Evolutionary conservation across 1,140 invertebrate genomes (phyloP), one percentile per base, ranked within the genome.

Genomic region (Maniola jurtina): DNA sequence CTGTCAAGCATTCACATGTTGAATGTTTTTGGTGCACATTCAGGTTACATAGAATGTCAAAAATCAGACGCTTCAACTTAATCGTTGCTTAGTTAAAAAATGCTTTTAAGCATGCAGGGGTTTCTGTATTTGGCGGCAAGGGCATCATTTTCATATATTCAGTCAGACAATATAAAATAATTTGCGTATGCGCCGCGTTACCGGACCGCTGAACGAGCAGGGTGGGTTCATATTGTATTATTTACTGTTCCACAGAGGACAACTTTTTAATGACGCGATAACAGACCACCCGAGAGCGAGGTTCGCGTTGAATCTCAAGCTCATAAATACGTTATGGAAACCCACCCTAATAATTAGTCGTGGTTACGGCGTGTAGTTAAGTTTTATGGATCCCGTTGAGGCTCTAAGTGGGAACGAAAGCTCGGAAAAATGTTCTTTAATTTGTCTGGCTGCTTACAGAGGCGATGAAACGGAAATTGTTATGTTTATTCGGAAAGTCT

Each of bases 271-370:
- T 87, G 80, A 79, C 77, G 77, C 81, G 88, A 89, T 90, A 89
- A 88, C 86, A 84, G 85, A 88, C 80, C 88, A 85, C 81, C 81
- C 81, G 85, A 87, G 84, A 86, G 76, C 78, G 74, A 62, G 71
- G 75, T 74, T 79, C 68, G 77, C 80, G 81, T 84, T 87, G 87
- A 89, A 89, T 89, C 85, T 89, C 82, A 70, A 79, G 79, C 83
- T 89, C 88, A 88, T 90, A 88, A 90, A 89, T 90, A 89, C 80
- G 83, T 87, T 86, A 90, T 89, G 88, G 88, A 88, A 89, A 87
- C 86, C 86, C 79, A 86, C 85, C 88, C 88, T 90, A 83, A 90
- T 89, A 89, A 90, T 90, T 90, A 90, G 88, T 87, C 79, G 83
- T 78, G 82, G 86, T 89, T 90, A 89, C 83, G 79, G 82, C 79